Percentiles rank a stretch among this genome's conserved stretches.
Evolutionary conservation across 2,888 invertebrate genomes (phyloP).

Genomic region (Allacma fusca): DNA sequence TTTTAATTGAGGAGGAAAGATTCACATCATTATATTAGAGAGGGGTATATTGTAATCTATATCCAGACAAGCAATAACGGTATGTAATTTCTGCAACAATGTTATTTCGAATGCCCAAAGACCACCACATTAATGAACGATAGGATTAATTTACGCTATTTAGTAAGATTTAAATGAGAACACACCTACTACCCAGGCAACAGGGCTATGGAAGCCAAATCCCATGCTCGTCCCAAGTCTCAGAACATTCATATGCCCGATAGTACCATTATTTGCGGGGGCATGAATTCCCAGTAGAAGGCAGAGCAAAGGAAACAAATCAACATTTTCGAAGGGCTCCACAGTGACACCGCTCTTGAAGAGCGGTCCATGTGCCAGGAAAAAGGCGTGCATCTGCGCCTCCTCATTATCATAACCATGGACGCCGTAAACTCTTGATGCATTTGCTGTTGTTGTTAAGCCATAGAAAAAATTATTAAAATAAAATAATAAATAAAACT

Average conservation of each 20-base stretch:
- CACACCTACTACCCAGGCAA: slow-evolving; percentile 59
- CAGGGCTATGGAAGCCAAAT: slow-evolving; percentile 48
- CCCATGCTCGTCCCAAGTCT: slow-evolving; percentile 1
- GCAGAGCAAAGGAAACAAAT: slow-evolving; percentile 73
- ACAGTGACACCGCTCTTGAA: slow-evolving; percentile 65
- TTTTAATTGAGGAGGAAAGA: too few relatives aligned
- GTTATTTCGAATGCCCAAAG: too few relatives aligned
- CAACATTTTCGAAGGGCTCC: slow-evolving; percentile 71
- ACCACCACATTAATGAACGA: too few relatives aligned
- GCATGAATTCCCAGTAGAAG: slow-evolving; percentile 69
- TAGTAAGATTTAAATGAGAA: too few relatives aligned
- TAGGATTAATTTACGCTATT: too few relatives aligned
- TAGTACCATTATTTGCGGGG: slow-evolving; percentile 67
- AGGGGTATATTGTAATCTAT: too few relatives aligned
- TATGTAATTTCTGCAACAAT: too few relatives aligned
- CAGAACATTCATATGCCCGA: slow-evolving; percentile 12
- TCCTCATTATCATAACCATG: slow-evolving; percentile 75
- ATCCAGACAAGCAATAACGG: too few relatives aligned
- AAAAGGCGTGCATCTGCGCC: slow-evolving; percentile 73
- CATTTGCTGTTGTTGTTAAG: slow-evolving; percentile 64
- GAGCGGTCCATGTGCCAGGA: slow-evolving; percentile 75
- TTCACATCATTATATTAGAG: too few relatives aligned
- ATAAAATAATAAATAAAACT: slow-evolving; percentile 22
- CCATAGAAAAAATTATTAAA: too few relatives aligned
- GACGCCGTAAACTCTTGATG: slow-evolving; percentile 68